Evolutionary conservation across 2,888 invertebrate genomes (phyloP).

Genomic region (Panopea generosa): DNA sequence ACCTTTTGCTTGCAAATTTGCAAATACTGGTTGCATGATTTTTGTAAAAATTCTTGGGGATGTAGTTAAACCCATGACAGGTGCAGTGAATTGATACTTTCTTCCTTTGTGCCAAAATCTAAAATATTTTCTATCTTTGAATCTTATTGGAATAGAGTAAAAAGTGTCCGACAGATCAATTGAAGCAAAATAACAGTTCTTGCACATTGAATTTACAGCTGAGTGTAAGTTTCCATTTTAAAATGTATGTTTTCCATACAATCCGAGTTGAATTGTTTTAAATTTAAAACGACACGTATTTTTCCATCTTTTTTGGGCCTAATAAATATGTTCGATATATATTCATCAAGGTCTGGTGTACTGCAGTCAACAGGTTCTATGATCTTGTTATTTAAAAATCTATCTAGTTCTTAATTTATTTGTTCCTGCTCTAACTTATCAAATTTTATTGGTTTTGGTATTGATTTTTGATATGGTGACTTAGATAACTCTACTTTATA

Average conservation of each 20-base stretch:
- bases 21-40: constrained; percentile 32
- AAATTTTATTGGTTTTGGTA: constrained; percentile 32
- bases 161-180: constrained; percentile 24
- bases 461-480: constrained; percentile 7
- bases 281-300: constrained; percentile 27
- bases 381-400: constrained; percentile 22
- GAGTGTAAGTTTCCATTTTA: constrained; percentile 32
- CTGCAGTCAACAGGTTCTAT: constrained; percentile 14
- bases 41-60: constrained; percentile 21
- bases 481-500: constrained; percentile 30
- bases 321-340: constrained; percentile 25
- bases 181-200: constrained; percentile 28
- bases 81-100: constrained; percentile 22
- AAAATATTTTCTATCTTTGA: constrained; percentile 25
- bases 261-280: constrained; percentile 16
- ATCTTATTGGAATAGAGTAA: constrained; percentile 21
- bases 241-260: constrained; percentile 24
- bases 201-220: constrained; percentile 7
- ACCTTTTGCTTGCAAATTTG: constrained; percentile 12
- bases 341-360: constrained; percentile 3
- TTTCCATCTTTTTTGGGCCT: constrained; percentile 26
- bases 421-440: constrained; percentile 1
- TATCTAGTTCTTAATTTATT: constrained; percentile 28
- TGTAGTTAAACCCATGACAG: constrained; percentile 20
- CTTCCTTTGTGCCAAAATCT: constrained; percentile 15